Percentiles rank a stretch among this genome's conserved stretches.
These are phyloP conservation scores for Andrena chrysosceles DNA, from an alignment of 2,888 invertebrate species.

Conservation along the genomic window DNA sequence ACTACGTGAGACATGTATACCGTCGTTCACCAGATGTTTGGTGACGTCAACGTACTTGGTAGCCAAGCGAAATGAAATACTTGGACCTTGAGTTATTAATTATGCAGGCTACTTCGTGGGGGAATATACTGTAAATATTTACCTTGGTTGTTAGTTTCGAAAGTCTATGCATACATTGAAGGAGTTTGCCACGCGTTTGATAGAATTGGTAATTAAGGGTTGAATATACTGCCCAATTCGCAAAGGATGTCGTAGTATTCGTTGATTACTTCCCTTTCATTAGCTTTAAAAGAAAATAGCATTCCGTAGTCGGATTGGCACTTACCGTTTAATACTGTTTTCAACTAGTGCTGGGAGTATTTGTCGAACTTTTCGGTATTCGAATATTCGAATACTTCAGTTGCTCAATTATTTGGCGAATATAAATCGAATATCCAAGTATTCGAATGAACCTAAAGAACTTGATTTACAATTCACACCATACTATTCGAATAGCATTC, in stretches of 20 bases:
- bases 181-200: not conserved
- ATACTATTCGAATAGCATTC: no score
- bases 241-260: not conserved
- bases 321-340: no score
- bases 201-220: not conserved
- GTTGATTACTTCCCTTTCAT: not conserved
- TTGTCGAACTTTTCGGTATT: no score
- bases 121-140: constrained; percentile 5
- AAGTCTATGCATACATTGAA: constrained; percentile 7
- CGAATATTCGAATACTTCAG: no score
- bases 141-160: not conserved
- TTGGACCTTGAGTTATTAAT: not conserved
- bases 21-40: constrained; percentile 9
- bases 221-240: not conserved
- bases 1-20: not conserved
- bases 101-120: not conserved
- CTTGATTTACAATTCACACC: no score
- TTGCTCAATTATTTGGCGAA: no score
- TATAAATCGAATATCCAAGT: no score
- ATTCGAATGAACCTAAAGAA: no score
- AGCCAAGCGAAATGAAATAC: not conserved
- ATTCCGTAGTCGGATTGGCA: no score
- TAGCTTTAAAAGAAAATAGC: no score
- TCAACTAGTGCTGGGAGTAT: no score
- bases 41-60: not conserved